Percentiles rank a stretch among this genome's conserved stretches.
These are phyloP conservation scores for Mythimna ferrago DNA, from an alignment of 2,888 invertebrate genomes.

Conservation along the genomic window DNA sequence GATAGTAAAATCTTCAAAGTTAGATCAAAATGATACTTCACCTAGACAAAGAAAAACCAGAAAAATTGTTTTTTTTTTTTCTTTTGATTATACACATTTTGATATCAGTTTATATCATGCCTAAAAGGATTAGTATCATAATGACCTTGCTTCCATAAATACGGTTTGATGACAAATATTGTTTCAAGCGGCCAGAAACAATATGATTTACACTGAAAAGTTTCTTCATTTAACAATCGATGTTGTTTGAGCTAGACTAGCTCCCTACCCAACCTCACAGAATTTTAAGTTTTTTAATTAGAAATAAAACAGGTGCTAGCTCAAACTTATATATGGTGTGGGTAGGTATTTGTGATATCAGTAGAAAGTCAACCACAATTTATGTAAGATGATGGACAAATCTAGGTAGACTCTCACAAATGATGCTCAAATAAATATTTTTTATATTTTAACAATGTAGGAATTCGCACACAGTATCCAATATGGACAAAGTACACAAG, in stretches of 20 bases:
- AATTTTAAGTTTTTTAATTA: constrained; percentile 59
- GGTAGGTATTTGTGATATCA: constrained; percentile 78
- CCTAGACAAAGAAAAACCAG: constrained; percentile 62
- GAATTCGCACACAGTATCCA: constrained; percentile 87
- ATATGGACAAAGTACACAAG: constrained; percentile 87
- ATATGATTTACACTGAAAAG: constrained; percentile 75
- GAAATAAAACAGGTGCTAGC: constrained; percentile 86
- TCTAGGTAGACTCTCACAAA: constrained; percentile 88
- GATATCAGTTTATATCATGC: constrained; percentile 49
- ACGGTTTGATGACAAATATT: constrained; percentile 81
- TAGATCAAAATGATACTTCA: constrained; percentile 61
- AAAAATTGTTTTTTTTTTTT: constrained; percentile 59
- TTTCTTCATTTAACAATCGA: constrained; percentile 67
- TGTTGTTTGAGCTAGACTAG: constrained; percentile 85
- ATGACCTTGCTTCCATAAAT: constrained; percentile 70
- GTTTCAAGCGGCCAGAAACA: constrained; percentile 86
- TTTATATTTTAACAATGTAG: constrained; percentile 88
- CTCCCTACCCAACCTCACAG: constrained; percentile 78
- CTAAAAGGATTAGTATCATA: constrained; percentile 67
- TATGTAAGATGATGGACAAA: constrained; percentile 87
- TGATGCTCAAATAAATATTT: constrained; percentile 89
- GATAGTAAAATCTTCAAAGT: constrained; percentile 56
- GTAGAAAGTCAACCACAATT: constrained; percentile 89
- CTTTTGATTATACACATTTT: constrained; percentile 64
- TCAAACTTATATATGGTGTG: constrained; percentile 76